Evolutionary conservation across 2,888 invertebrate species (phyloP), one percentile per base, ranked within the genome.

Genomic region (Drepana falcataria): DNA sequence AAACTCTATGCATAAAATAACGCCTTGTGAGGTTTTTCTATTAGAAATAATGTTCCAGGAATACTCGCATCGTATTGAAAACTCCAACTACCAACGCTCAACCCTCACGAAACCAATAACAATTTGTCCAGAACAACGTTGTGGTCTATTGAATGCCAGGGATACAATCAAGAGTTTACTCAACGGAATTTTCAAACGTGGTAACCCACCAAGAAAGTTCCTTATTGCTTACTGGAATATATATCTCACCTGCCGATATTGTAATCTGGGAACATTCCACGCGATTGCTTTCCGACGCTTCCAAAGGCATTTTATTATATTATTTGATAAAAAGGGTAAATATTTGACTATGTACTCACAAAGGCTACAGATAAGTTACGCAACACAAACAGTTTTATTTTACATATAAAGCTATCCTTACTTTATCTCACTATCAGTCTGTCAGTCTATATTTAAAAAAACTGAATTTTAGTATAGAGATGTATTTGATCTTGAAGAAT

Each of bases 201-300:
- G 21, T 59, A 55, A 61, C 54, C 61, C 58, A 65, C 57, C 64
- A 62, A 69, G 67, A 74, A 75, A 76, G 73, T 77, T 77, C 73
- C 74, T 77, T 77, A 78, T 78, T 76, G 73, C 76, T 21, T 77
- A 77, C 78, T 68, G 63, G 64, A 68, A 64, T 69, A 73, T 76
- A 74, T 75, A 70, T 75, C 72, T 73, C 73, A 73, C 71, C 77
- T 77, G 65, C 66, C 66, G 70, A 75, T 75, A 76, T 76, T 73
- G 72, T 73, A 70, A 71, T 69, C 65, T 59, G 55, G 53, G 55
- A 56, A 55, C 62, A 59, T 66, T 70, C 66, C 59, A 64, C 60
- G 57, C 62, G 60, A 65, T 68, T 66, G 65, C 64, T 65, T 68
- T 59, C 59, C 59, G 60, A 65, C 61, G 64, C 60, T 51, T 57